phyloP scores from a whole-genome alignment of 2,888 invertebrate genomes.

The Thysanoteuthis rhombus region DNA sequence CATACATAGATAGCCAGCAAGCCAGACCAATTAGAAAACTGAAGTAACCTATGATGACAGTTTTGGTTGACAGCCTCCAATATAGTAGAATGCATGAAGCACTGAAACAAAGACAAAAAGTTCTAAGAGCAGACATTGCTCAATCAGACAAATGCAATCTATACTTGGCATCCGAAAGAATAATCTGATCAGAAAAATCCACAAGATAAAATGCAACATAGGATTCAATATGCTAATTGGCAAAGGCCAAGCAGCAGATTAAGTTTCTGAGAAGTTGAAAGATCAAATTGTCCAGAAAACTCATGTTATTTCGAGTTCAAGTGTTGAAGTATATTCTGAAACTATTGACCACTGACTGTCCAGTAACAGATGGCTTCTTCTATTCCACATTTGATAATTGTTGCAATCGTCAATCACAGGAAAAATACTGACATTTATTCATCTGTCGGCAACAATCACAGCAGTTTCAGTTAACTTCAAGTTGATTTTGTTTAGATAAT shows the following conservation, averaged over 20 bases:
- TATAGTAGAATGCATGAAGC: no score
- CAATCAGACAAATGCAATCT: no score
- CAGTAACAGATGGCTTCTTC: background rate
- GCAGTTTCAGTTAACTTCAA: background rate
- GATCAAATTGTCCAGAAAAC: background rate
- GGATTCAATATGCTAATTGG: background rate
- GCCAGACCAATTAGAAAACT: no score
- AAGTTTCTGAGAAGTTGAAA: background rate
- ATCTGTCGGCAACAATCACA: background rate
- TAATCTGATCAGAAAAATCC: no score
- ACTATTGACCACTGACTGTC: background rate
- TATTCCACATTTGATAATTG: background rate
- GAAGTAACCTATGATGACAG: no score
- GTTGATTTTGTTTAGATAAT: background rate
- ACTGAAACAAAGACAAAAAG: no score
- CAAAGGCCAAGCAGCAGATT: background rate
- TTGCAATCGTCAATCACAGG: background rate
- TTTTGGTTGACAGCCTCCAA: no score
- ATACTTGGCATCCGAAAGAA: no score
- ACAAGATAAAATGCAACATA: no score
- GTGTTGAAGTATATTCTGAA: no score
- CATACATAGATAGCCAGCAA: no score
- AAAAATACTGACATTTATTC: background rate
- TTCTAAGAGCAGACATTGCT: no score
- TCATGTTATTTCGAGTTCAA: background rate